phyloP scores from a whole-genome alignment of 2,113 vertebrate genomes.

The Daboia siamensis region DNA sequence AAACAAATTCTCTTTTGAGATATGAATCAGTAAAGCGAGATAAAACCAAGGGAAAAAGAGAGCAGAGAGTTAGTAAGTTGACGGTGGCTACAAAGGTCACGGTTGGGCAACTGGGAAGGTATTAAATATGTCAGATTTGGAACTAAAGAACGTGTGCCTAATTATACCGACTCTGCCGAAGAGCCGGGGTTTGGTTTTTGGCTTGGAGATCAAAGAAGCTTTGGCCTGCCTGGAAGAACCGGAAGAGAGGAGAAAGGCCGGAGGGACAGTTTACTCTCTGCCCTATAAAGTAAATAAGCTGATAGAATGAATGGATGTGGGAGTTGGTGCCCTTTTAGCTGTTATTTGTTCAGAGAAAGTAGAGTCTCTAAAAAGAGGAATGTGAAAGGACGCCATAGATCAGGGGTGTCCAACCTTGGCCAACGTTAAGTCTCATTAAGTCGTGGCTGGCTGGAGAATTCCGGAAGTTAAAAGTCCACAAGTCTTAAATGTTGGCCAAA shows the following conservation, averaged over 20 bases:
- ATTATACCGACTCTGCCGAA: slow-evolving; percentile 2
- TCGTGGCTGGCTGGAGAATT: too few relatives aligned
- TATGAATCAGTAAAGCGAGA: slow-evolving; percentile 43
- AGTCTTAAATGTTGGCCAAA: too few relatives aligned
- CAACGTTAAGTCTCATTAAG: not conserved
- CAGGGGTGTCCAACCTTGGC: not conserved
- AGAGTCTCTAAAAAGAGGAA: not conserved
- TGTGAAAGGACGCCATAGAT: not conserved
- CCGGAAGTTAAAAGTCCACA: too few relatives aligned
- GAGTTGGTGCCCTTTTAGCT: not conserved
- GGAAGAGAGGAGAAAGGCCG: not conserved
- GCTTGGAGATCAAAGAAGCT: slow-evolving; percentile 3
- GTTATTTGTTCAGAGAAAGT: not conserved
- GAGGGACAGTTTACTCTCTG: not conserved
- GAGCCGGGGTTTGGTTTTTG: not conserved
- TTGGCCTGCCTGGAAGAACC: not conserved
- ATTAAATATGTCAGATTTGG: slow-evolving; percentile 4
- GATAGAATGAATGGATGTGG: not conserved
- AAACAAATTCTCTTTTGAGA: slow-evolving; percentile 37
- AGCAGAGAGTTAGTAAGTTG: slow-evolving; percentile 27
- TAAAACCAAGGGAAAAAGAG: slow-evolving; percentile 16
- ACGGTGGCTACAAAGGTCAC: not conserved
- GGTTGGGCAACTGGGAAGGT: slow-evolving; percentile 26
- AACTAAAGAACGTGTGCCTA: not conserved
- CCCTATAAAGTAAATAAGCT: not conserved